phyloP scores from a whole-genome alignment of 2,888 invertebrate species.

The Podabrus alpinus region DNA sequence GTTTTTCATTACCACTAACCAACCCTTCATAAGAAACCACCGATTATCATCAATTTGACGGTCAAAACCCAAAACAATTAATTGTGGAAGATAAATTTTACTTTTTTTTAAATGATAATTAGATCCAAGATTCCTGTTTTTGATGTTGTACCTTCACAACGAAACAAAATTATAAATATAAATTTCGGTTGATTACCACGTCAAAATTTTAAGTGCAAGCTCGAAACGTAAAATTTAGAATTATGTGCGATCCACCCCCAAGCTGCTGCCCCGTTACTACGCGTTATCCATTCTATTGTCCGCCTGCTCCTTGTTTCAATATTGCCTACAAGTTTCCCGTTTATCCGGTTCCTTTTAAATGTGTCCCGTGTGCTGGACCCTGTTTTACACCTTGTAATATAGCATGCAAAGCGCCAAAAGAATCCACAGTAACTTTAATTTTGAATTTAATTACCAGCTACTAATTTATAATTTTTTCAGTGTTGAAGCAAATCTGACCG shows the following conservation, averaged over 20 bases:
- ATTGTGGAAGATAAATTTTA: not conserved
- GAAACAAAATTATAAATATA: not conserved
- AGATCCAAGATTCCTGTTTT: not conserved
- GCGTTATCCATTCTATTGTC: not conserved
- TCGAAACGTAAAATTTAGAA: not conserved
- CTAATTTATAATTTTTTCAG: not conserved
- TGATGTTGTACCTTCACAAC: not conserved
- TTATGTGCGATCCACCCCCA: not conserved
- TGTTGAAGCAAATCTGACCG: not conserved
- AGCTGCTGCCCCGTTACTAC: not conserved
- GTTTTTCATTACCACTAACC: too few species aligned
- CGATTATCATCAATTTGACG: too few species aligned
- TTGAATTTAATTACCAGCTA: not conserved
- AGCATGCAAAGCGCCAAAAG: not conserved
- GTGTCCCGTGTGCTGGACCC: constrained; percentile 16
- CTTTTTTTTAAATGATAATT: not conserved
- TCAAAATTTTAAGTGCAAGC: not conserved
- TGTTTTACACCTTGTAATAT: constrained; percentile 7
- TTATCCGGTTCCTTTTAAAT: not conserved
- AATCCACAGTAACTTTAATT: not conserved
- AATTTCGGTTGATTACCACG: not conserved
- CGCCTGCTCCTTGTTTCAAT: constrained; percentile 9
- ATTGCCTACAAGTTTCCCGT: constrained; percentile 16
- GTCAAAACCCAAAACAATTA: too few species aligned
- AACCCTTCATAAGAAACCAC: too few species aligned